A percentile compares a stretch with the other conserved stretches of the same genome.
Conservation (phyloP, 2,797 vertebrate genomes). For the Esox lucius region DNA sequence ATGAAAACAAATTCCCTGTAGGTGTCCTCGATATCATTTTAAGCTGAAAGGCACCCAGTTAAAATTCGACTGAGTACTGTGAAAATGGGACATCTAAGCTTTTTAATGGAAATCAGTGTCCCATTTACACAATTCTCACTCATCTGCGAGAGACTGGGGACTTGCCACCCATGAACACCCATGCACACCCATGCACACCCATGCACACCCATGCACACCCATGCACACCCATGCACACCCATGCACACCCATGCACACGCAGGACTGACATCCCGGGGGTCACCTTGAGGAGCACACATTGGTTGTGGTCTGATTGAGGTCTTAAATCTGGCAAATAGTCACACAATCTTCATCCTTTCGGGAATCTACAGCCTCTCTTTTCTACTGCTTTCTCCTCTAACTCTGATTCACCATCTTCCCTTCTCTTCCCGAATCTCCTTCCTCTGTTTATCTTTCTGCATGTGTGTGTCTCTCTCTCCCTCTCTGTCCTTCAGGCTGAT, state of each 20-base stretch:
- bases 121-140: too few relatives aligned
- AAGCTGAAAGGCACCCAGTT: not conserved
- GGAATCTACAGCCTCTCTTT: constrained; percentile 45
- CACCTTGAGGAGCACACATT: constrained; percentile 66
- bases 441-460: constrained; percentile 16
- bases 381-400: not conserved
- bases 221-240: too few relatives aligned
- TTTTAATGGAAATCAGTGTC: too few relatives aligned
- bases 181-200: too few relatives aligned
- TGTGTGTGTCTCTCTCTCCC: not conserved
- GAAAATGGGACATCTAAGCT: too few relatives aligned
- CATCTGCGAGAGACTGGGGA: too few relatives aligned
- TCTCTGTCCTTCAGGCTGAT: not conserved
- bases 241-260: constrained; percentile 2
- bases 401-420: not conserved
- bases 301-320: constrained; percentile 58
- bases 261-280: constrained; percentile 52
- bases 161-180: too few relatives aligned
- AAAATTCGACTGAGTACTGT: not conserved
- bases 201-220: not conserved
- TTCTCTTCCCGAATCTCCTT: constrained; percentile 16
- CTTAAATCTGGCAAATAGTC: constrained; percentile 55
- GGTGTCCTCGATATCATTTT: not conserved
- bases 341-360: constrained; percentile 55
- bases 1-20: not conserved